Evolutionary conservation across 2,113 vertebrate genomes (phyloP).

Genomic region (Speoplatyrhinus poulsoni): DNA sequence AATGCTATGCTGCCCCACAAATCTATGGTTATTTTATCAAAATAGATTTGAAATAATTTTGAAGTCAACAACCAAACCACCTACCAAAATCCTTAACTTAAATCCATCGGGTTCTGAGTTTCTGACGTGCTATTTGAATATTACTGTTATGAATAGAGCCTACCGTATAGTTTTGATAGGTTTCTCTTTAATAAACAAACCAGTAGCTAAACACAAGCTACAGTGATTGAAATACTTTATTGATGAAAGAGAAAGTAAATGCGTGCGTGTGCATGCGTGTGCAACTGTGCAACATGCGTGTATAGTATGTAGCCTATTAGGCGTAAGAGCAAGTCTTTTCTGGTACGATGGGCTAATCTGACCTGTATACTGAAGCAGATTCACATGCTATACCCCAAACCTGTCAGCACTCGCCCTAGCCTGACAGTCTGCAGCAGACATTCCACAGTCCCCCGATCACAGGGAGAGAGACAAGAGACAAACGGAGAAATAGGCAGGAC

Average conservation of each 20-base stretch:
- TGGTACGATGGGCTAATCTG: slow-evolving; percentile 70
- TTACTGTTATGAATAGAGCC: no score
- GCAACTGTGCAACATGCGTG: not conserved
- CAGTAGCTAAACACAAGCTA: not conserved
- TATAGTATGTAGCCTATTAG: not conserved
- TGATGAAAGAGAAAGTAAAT: not conserved
- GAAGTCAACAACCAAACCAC: no score
- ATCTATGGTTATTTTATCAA: no score
- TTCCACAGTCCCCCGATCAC: slow-evolving; percentile 78
- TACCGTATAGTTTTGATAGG: no score
- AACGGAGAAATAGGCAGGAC: not conserved
- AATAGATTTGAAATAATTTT: no score
- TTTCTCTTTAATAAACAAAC: no score
- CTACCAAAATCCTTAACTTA: no score
- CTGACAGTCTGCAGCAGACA: slow-evolving; percentile 82
- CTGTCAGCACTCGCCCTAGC: slow-evolving; percentile 78
- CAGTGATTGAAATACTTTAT: not conserved
- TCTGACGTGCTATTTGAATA: no score
- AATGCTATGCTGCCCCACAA: no score
- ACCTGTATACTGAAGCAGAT: slow-evolving; percentile 63
- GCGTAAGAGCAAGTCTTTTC: slow-evolving; percentile 48
- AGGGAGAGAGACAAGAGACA: slow-evolving; percentile 29
- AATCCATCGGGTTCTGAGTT: no score
- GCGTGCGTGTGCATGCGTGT: not conserved
- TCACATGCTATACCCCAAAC: slow-evolving; percentile 72